phyloP scores from a whole-genome alignment of 2,113 vertebrate species.

The Hyperoodon ampullatus region DNA sequence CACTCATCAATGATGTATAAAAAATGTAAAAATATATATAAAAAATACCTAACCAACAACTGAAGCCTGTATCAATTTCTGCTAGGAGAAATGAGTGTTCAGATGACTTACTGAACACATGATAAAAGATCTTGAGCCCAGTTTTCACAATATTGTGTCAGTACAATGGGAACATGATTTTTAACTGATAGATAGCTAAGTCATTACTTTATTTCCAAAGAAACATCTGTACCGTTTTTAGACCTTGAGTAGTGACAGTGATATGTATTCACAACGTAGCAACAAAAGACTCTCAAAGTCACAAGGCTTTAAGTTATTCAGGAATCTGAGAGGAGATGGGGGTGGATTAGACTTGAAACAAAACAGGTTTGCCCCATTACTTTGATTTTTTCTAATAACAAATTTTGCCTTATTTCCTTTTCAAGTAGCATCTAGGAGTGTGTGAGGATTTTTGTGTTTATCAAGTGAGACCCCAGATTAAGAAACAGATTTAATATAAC shows the following conservation, averaged over 20 bases:
- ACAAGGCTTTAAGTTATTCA: not conserved
- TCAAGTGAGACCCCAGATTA: not conserved
- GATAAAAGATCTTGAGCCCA: slow-evolving; percentile 1
- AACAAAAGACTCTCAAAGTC: not conserved
- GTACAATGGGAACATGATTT: slow-evolving; percentile 44
- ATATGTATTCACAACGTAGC: not conserved
- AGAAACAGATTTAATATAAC: not conserved
- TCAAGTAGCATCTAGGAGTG: not conserved
- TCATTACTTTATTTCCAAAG: not conserved
- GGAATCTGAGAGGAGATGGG: not conserved
- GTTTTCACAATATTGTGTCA: slow-evolving; percentile 65
- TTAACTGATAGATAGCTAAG: slow-evolving; percentile 13
- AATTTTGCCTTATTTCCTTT: not conserved
- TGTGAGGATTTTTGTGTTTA: not conserved
- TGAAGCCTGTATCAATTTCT: not conserved
- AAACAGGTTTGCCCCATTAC: not conserved
- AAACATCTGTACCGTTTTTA: slow-evolving; percentile 20
- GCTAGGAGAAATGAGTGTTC: slow-evolving; percentile 21
- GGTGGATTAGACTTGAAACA: not conserved
- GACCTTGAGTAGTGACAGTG: not conserved
- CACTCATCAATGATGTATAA: not conserved
- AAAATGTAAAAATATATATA: not conserved
- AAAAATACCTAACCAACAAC: not conserved
- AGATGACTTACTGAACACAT: not conserved
- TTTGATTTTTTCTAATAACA: not conserved